Evolutionary conservation across 2,888 invertebrate species (phyloP).

Genomic region (Rhagonycha lutea): DNA sequence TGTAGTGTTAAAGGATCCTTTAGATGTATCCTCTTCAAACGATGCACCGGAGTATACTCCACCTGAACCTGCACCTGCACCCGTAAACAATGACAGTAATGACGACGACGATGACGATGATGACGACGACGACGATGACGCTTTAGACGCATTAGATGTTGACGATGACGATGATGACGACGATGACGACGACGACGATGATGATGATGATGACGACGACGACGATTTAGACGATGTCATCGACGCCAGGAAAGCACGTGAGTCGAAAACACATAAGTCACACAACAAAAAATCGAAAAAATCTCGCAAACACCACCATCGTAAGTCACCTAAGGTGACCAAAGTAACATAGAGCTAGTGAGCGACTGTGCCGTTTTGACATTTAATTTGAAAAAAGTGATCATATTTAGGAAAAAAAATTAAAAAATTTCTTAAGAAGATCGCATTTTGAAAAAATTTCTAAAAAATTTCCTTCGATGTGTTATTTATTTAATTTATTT

Average conservation of each 20-base stretch:
- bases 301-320: conserved; percentile 41
- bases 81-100: conserved; percentile 50
- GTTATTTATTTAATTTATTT: conserved; percentile 61
- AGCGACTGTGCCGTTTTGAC: conserved; percentile 22
- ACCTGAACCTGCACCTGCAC: conserved; percentile 48
- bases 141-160: conserved; percentile 61
- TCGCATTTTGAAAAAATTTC: conserved; percentile 15
- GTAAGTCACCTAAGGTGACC: conserved; percentile 37
- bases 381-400: conserved; percentile 12
- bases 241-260: conserved; percentile 79
- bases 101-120: conserved; percentile 58
- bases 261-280: conserved; percentile 70
- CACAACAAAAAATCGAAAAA: conserved; percentile 48
- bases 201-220: conserved; percentile 69
- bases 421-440: not conserved
- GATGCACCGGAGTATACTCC: conserved; percentile 33
- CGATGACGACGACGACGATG: conserved; percentile 69
- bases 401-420: conserved; percentile 10
- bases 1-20: conserved; percentile 50
- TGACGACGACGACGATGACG: conserved; percentile 65
- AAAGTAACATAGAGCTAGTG: conserved; percentile 44
- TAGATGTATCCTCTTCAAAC: conserved; percentile 36
- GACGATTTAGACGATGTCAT: conserved; percentile 71
- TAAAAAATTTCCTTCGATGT: not conserved
- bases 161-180: conserved; percentile 68